Conservation (phyloP, 2,113 vertebrate genomes). For the Anolis sagrei region DNA sequence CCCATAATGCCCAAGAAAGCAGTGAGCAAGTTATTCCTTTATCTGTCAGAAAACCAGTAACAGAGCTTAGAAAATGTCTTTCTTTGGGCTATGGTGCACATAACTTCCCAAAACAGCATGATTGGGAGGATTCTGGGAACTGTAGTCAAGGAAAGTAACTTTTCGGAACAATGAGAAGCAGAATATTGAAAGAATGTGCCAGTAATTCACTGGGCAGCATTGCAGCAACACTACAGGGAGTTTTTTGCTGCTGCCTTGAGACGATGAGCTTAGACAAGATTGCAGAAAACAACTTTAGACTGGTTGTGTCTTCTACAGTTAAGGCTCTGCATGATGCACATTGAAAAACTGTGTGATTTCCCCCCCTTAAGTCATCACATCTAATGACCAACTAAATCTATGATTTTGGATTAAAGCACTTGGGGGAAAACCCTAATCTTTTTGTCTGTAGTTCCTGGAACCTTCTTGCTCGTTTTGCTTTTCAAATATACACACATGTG, state of each 20-base stretch:
- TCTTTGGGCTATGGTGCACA: no score
- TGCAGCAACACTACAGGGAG: no score
- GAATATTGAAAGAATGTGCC: neutral
- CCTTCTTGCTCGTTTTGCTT: neutral
- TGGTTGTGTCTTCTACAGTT: constrained; percentile 6
- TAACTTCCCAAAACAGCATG: no score
- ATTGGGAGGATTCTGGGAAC: neutral
- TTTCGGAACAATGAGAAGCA: neutral
- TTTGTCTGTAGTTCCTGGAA: neutral
- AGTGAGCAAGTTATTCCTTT: neutral
- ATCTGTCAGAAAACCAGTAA: neutral
- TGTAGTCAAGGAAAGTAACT: neutral
- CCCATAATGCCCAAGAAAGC: neutral
- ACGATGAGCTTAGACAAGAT: constrained; percentile 5
- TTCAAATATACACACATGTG: neutral
- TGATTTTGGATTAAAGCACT: neutral
- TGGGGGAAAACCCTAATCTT: neutral
- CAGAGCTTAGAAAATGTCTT: no score
- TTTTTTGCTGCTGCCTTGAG: neutral
- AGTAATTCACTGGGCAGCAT: neutral
- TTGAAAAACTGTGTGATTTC: neutral
- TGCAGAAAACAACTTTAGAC: neutral
- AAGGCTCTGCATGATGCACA: neutral
- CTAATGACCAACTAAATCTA: neutral
- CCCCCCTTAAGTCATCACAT: neutral